Evolutionary conservation across 2,113 vertebrate species (phyloP), one percentile per base, ranked within the genome.

Genomic region (Muscicapa adusta): DNA sequence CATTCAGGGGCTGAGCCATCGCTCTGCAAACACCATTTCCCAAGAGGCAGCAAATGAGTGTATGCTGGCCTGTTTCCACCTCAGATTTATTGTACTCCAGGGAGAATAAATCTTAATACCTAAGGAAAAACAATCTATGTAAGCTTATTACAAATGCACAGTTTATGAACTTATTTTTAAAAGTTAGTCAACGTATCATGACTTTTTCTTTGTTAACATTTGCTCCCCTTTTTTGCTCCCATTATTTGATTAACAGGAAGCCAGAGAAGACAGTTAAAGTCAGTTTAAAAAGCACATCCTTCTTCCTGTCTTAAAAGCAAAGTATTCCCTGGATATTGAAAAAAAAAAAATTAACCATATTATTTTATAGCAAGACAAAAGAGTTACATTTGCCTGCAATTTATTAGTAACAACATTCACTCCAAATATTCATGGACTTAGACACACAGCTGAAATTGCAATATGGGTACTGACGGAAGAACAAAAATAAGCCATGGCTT

Each of bases 31-130:
- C 0, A 0, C 15, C 8, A 6, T 77, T 85, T 94, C 62, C 62
- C 77, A 53, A 58, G 66, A 58, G 23, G 33, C 36, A 83, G 8
- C 17, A 22, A 31, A 71, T 14, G 7, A 93, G 47, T 0, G 0
- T 6, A 42, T 0, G 0, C 40, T 85, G 73, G 60, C 42, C 77
- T 88, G n/a, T 87, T 95, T 85, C 81, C 47, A 91, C 60, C 60
- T 88, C 51, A 38, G 61, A 91, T 88, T 74, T 89, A 93, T 10
- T 73, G 77, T 9, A 16, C 67, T 48, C 88, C 28, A 54, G 54
- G 76, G 47, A 78, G n/a, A 81, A 85, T 70, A 91, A 82, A 91
- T 76, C 66, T 82, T 72, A 79, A n/a, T 82, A 85, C 28, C 31
- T 2, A 18, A 50, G 11, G 3, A 43, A 89, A 68, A 85, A 31